Percentiles rank a stretch among this genome's conserved stretches.
These are phyloP conservation scores for Biston stratarius DNA, from an alignment of 2,888 invertebrate species.

Conservation along the genomic window DNA sequence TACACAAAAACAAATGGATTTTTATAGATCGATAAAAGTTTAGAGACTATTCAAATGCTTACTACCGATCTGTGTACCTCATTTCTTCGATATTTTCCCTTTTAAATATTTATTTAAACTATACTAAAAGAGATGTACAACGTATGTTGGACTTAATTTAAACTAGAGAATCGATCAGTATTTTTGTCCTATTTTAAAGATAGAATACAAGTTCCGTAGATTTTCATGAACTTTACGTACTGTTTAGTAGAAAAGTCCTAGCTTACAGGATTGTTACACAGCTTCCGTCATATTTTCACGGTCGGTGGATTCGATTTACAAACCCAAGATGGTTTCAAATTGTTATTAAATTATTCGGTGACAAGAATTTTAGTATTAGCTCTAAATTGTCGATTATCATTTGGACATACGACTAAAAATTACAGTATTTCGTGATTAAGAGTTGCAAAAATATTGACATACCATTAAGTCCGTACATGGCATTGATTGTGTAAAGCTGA, in stretches of 20 bases:
- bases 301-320: constrained; percentile 51
- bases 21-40: too few relatives aligned
- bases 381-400: neutral
- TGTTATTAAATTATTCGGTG: constrained; percentile 17
- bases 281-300: constrained; percentile 68
- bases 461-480: too few relatives aligned
- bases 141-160: too few relatives aligned
- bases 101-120: too few relatives aligned
- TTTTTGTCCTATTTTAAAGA: neutral
- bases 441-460: too few relatives aligned
- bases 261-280: constrained; percentile 76
- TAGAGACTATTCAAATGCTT: too few relatives aligned
- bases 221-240: constrained; percentile 22
- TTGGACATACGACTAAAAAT: neutral
- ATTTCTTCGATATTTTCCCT: too few relatives aligned
- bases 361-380: constrained; percentile 8
- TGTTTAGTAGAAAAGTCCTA: constrained; percentile 37
- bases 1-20: too few relatives aligned
- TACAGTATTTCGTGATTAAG: too few relatives aligned
- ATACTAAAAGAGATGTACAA: too few relatives aligned
- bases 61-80: too few relatives aligned
- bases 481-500: too few relatives aligned
- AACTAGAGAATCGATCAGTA: neutral
- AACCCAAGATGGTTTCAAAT: constrained; percentile 43
- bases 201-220: neutral